phyloP scores from a whole-genome alignment of 2,888 invertebrate genomes.

The Idaea biselata region DNA sequence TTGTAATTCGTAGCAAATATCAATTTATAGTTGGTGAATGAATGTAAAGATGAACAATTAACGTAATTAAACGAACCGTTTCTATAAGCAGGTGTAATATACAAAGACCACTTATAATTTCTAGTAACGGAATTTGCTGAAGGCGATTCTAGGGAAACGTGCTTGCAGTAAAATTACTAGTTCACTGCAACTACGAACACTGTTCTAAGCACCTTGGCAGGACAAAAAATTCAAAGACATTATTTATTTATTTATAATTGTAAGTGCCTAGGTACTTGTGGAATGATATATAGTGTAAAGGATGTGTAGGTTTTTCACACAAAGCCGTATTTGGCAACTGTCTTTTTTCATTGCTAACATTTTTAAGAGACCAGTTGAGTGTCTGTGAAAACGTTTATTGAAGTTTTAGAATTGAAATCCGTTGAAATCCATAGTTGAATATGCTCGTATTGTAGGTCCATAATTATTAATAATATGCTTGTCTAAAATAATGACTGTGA shows the following conservation, averaged over 20 bases:
- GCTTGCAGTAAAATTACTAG: constrained; percentile 70
- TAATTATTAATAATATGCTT: no score
- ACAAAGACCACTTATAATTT: constrained; percentile 67
- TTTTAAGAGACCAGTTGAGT: no score
- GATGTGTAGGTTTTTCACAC: no score
- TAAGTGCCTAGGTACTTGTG: neutral
- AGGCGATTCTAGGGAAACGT: constrained; percentile 71
- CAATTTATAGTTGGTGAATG: constrained; percentile 36
- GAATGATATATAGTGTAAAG: no score
- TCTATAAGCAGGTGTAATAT: constrained; percentile 70
- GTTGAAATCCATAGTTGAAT: no score
- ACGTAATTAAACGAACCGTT: constrained; percentile 71
- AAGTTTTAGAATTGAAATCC: no score
- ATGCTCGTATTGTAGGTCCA: no score
- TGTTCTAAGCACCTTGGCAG: constrained; percentile 65
- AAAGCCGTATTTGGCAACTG: no score
- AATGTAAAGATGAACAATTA: constrained; percentile 62
- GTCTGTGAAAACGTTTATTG: no score
- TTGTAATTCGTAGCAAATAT: constrained; percentile 26
- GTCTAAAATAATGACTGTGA: no score
- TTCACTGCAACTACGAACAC: constrained; percentile 62
- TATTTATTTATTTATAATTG: constrained; percentile 13
- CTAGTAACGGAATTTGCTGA: constrained; percentile 72
- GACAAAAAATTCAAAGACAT: constrained; percentile 25
- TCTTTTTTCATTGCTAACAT: no score